phyloP scores from a whole-genome alignment of 2,797 vertebrate genomes.

The Notamacropus eugenii region DNA sequence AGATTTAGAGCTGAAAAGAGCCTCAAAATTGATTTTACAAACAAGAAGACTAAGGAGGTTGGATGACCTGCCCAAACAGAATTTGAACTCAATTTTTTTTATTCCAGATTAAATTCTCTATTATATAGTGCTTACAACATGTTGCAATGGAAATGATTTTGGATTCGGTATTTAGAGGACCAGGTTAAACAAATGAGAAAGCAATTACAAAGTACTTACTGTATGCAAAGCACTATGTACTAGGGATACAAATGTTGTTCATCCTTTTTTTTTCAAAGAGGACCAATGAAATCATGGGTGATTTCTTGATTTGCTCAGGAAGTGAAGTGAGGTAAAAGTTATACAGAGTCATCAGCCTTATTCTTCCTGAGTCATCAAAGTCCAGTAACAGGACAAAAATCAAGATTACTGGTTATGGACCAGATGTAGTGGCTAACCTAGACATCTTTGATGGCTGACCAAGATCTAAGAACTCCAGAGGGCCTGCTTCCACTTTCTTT shows the following conservation, averaged over 20 bases:
- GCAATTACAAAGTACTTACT: background rate
- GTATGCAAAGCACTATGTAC: background rate
- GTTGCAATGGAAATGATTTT: background rate
- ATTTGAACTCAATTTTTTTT: background rate
- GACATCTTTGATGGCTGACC: background rate
- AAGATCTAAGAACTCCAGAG: background rate
- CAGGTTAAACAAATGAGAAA: background rate
- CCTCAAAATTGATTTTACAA: background rate
- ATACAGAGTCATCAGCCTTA: background rate
- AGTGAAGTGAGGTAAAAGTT: background rate
- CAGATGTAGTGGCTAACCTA: background rate
- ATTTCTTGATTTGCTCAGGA: background rate
- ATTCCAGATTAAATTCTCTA: background rate
- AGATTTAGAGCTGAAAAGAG: background rate
- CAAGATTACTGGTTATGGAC: background rate
- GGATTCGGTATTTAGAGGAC: background rate
- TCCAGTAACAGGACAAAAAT: background rate
- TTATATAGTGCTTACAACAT: background rate
- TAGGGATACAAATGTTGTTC: background rate
- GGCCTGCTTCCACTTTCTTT: background rate
- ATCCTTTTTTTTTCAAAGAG: background rate
- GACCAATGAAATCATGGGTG: background rate
- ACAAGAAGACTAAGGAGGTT: background rate
- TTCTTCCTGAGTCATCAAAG: background rate
- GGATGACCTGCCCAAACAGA: background rate